Evolutionary conservation across 1,140 invertebrate species (phyloP).

Genomic region (Hyles euphorbiae): DNA sequence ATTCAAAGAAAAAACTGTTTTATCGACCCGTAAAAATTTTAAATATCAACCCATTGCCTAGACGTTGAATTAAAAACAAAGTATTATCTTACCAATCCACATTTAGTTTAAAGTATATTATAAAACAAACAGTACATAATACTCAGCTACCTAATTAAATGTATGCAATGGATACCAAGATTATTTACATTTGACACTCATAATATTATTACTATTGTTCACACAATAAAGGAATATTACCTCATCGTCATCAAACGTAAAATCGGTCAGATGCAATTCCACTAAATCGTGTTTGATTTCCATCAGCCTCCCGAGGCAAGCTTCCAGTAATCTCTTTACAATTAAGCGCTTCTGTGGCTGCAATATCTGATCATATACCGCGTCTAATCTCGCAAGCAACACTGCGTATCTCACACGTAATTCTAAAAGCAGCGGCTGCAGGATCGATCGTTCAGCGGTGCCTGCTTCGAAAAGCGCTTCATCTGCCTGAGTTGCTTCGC

Average conservation of each 20-base stretch:
- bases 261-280: conserved; percentile 89
- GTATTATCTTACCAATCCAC: no score
- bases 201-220: no score
- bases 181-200: no score
- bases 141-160: no score
- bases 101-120: no score
- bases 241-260: conserved; percentile 90
- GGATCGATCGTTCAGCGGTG: conserved; percentile 77
- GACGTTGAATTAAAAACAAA: no score
- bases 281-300: conserved; percentile 91
- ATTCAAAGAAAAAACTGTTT: no score
- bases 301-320: conserved; percentile 85
- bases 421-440: conserved; percentile 76
- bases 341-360: conserved; percentile 94
- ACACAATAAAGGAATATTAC: conserved; percentile 39
- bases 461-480: conserved; percentile 79
- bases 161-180: no score
- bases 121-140: no score
- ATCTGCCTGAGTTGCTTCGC: conserved; percentile 80
- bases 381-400: conserved; percentile 84
- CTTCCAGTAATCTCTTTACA: conserved; percentile 86
- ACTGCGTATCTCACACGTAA: conserved; percentile 89
- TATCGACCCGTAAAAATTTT: no score
- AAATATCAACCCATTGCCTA: no score
- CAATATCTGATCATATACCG: conserved; percentile 92